phyloP scores from a whole-genome alignment of 2,888 invertebrate species.

The Druceiella hillmani region DNA sequence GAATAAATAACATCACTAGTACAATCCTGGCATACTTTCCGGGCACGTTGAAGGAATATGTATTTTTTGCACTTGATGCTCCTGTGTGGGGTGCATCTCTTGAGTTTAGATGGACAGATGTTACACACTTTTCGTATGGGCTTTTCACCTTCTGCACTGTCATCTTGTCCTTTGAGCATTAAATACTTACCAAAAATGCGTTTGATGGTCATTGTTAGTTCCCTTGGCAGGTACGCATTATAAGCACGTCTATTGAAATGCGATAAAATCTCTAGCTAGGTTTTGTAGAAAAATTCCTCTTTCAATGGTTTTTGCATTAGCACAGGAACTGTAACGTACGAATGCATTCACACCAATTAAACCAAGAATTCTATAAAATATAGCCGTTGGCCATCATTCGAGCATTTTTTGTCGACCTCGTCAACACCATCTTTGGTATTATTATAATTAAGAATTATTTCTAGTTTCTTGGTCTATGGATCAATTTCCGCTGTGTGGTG shows the following conservation, averaged over 20 bases:
- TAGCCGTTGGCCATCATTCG: no score
- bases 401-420: no score
- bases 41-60: conserved; percentile 11
- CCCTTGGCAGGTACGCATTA: conserved; percentile 17
- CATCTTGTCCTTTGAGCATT: conserved; percentile 1
- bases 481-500: conserved; percentile 7
- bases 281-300: conserved; percentile 13
- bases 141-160: conserved; percentile 2
- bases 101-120: conserved; percentile 10
- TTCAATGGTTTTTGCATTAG: conserved; percentile 12
- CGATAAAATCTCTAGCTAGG: conserved; percentile 11
- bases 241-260: conserved; percentile 13
- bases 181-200: conserved; percentile 10
- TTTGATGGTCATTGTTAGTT: conserved; percentile 8
- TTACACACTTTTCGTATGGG: conserved; percentile 7
- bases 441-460: no score
- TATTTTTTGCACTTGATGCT: conserved; percentile 13
- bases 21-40: conserved; percentile 10
- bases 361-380: conserved; percentile 14
- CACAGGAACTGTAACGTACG: conserved; percentile 14
- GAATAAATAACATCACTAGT: no score
- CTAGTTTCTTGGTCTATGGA: no score
- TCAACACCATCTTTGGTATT: no score
- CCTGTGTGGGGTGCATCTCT: conserved; percentile 13
- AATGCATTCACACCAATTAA: conserved; percentile 14